Evolutionary conservation across 1,140 invertebrate genomes (phyloP).

Genomic region (Tetramorium alpestre): DNA sequence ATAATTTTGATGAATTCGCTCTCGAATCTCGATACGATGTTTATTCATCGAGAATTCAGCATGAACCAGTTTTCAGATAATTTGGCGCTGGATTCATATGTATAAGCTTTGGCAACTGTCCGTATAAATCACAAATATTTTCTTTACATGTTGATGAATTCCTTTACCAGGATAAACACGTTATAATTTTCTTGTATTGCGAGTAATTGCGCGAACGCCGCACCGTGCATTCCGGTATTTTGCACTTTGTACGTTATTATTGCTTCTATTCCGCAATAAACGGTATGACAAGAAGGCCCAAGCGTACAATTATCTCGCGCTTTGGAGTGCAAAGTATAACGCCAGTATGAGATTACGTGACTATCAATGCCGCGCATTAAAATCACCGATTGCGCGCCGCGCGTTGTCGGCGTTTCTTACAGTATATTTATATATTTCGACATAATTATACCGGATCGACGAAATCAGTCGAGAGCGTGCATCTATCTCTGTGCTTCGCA

Average conservation of each 20-base stretch:
- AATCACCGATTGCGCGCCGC: slow-evolving; percentile 20
- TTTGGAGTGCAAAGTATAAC: slow-evolving; percentile 46
- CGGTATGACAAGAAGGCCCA: slow-evolving; percentile 25
- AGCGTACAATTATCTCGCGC: slow-evolving; percentile 44
- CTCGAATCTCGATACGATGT: background rate
- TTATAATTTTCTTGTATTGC: slow-evolving; percentile 53
- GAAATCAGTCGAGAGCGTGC: background rate
- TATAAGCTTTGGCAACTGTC: slow-evolving; percentile 18
- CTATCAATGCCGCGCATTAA: slow-evolving; percentile 51
- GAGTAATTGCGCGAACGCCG: slow-evolving; percentile 45
- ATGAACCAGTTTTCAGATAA: background rate
- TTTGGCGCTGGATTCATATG: background rate
- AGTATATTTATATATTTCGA: slow-evolving; percentile 30
- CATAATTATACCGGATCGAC: slow-evolving; percentile 4
- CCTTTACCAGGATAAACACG: slow-evolving; percentile 1
- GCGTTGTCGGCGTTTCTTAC: background rate
- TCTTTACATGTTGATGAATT: slow-evolving; percentile 30
- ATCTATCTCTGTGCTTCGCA: background rate
- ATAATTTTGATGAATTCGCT: background rate
- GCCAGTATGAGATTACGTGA: slow-evolving; percentile 15
- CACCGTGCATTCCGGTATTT: slow-evolving; percentile 25
- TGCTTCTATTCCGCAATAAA: slow-evolving; percentile 52
- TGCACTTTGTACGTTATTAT: slow-evolving; percentile 49
- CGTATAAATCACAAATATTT: background rate
- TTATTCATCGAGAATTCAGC: background rate